Base-by-base conservation (phyloP, 2,888 invertebrate species). In the Trichacis sp. region DNA sequence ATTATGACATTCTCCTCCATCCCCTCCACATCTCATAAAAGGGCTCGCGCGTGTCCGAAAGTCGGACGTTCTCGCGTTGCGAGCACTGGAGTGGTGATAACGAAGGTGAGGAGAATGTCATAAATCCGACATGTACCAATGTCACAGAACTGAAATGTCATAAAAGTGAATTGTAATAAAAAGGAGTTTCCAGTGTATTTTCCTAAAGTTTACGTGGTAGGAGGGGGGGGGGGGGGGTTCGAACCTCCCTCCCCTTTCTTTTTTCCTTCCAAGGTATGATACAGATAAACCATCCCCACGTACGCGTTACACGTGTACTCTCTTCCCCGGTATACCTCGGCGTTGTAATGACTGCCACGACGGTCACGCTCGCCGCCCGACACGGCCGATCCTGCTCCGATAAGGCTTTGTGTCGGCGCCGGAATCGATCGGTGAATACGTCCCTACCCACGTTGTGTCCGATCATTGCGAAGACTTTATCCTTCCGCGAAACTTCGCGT, bases 271-370 rank as follows among this genome's bases (percentile, higher is more conserved):
- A 52, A 52, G 24, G 6, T 17, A 66, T 55, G 57, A 36, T 54
- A 20, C 61, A 38, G 30, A 42, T 30, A 49, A 29, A 30, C 14
- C 36, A 17, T 14, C 14, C 42, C 36, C 42, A 56, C 50, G 46
- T 61, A 60, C 61, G 56, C 50, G 60, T 57, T 62, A 66, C 62
- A 62, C 53, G 61, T 62, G 65, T 70, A 61, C 50, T 56, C 9
- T 17, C 6, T 45, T 17, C 46, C 30, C 24, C 24, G 29, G 51
- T 48, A 24, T 24, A 24, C 58, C 53, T 56, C 64, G 33, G 50
- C 59, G 36, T 51, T 47, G 65, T 65, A 61, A 61, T 66, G 61
- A 62, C 59, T 45, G 53, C 53, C 40, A 53, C 42, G 50, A 67
- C 57, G 53, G 56, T 59, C 66, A 59, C 59, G 60, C 53, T 64